phyloP scores from a whole-genome alignment of 2,797 vertebrate genomes.

The Ptychobarbus kaznakovi region DNA sequence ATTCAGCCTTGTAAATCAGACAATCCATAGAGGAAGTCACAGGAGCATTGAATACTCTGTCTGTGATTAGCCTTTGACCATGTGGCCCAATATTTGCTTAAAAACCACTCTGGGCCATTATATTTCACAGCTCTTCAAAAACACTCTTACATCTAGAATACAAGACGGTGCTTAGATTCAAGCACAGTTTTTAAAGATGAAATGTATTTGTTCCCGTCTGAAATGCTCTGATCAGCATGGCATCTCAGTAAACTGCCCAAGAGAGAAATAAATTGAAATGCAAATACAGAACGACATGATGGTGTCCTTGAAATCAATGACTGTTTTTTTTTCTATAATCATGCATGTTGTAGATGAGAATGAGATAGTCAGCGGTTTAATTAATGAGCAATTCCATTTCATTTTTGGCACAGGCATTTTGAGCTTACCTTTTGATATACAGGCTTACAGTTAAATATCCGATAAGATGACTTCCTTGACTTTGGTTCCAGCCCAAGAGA shows the following conservation, averaged over 20 bases:
- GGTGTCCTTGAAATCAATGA: conserved; percentile 27
- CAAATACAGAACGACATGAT: conserved; percentile 15
- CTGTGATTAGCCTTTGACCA: conserved; percentile 65
- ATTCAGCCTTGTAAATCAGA: conserved; percentile 61
- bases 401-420: conserved; percentile 1
- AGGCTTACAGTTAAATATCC: conserved; percentile 22
- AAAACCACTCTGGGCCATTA: conserved; percentile 55
- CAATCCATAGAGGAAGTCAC: conserved; percentile 51
- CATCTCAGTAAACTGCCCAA: conserved; percentile 23
- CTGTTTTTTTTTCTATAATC: conserved; percentile 1
- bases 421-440: background rate
- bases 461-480: conserved; percentile 49
- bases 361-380: conserved; percentile 21
- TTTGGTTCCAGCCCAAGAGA: conserved; percentile 51
- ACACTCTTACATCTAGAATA: conserved; percentile 25
- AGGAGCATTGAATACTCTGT: conserved; percentile 56
- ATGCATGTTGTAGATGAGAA: conserved; percentile 32
- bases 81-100: conserved; percentile 61
- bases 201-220: conserved; percentile 14
- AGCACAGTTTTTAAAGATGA: conserved; percentile 16
- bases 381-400: conserved; percentile 2
- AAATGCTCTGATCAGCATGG: conserved; percentile 19
- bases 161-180: conserved; percentile 22
- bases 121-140: conserved; percentile 46
- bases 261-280: conserved; percentile 37